A percentile compares a stretch with the other conserved stretches of the same genome.
Evolutionary conservation across 2,888 invertebrate species (phyloP).

Genomic region (Incurvaria masculella): DNA sequence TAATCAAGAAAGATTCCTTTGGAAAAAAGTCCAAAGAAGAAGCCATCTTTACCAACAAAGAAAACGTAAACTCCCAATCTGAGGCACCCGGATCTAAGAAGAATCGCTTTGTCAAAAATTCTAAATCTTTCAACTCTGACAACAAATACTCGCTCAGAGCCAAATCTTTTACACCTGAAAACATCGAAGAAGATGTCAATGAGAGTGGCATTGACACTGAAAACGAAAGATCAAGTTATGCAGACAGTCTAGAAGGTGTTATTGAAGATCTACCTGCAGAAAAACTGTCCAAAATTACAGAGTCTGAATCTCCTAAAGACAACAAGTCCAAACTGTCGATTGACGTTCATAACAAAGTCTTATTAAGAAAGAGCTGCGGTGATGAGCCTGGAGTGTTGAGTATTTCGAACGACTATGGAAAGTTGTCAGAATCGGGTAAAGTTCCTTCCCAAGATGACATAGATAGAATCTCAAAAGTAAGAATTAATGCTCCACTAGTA

Average conservation of each 20-base stretch:
- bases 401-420: conserved; percentile 25
- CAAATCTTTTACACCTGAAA: conserved; percentile 41
- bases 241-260: conserved; percentile 18
- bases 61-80: conserved; percentile 11
- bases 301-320: not conserved
- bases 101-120: conserved; percentile 42
- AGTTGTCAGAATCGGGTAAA: conserved; percentile 38
- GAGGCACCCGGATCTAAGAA: conserved; percentile 21
- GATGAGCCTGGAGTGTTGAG: conserved; percentile 37
- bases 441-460: conserved; percentile 83
- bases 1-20: conserved; percentile 49
- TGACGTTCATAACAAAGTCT: conserved; percentile 3
- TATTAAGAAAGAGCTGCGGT: conserved; percentile 48
- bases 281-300: conserved; percentile 6
- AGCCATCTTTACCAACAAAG: conserved; percentile 16
- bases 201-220: conserved; percentile 16
- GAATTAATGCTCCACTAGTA: conserved; percentile 75
- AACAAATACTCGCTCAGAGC: conserved; percentile 48
- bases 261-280: conserved; percentile 16
- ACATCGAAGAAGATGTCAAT: conserved; percentile 26
- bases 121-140: conserved; percentile 29
- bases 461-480: conserved; percentile 86
- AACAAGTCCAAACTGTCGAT: conserved; percentile 18
- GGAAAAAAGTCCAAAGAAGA: conserved; percentile 34
- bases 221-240: conserved; percentile 15